Evolutionary conservation across 2,113 vertebrate species (phyloP), one percentile per base, ranked within the genome.

Genomic region (Erinaceus europaeus): DNA sequence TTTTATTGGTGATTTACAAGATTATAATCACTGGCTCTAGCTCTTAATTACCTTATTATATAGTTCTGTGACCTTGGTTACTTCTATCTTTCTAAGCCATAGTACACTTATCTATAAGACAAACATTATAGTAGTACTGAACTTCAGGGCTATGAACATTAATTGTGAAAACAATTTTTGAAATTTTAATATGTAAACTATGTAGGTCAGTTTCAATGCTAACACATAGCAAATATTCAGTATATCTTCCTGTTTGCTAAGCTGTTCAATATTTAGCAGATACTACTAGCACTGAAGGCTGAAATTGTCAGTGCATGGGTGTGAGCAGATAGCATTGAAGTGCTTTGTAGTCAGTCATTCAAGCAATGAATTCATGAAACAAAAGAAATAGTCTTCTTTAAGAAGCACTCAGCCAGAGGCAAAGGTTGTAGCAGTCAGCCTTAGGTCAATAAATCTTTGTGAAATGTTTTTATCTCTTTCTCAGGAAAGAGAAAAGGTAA

Each of bases 371-470:
- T n/a, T n/a, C n/a, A n/a, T n/a, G n/a, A n/a, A n/a, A n/a, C n/a
- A n/a, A n/a, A n/a, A n/a, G n/a, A n/a, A n/a, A n/a, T n/a, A n/a
- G n/a, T n/a, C n/a, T n/a, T n/a, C n/a, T n/a, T n/a, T n/a, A n/a
- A n/a, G n/a, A n/a, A n/a, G n/a, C n/a, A n/a, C n/a, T n/a, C n/a
- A n/a, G n/a, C n/a, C 18, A 17, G 72, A 87, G 86, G 29, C 15
- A 32, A 72, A 64, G 57, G 40, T 18, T 88, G 46, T 21, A 69
- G 18, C 14, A 72, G 34, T 29, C 48, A 53, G 65, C 74, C 48
- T 83, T 10, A 23, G 12, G 15, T 62, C 88, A 32, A n/a, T 62
- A 84, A 72, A 84, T 80, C 65, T 90, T 67, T 81, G 8, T 53
- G 36, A 52, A 40, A 53, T 32, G 46, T 40, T 74, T 40, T 74